phyloP scores from a whole-genome alignment of 2,797 vertebrate species.

The Apogon talboti region DNA sequence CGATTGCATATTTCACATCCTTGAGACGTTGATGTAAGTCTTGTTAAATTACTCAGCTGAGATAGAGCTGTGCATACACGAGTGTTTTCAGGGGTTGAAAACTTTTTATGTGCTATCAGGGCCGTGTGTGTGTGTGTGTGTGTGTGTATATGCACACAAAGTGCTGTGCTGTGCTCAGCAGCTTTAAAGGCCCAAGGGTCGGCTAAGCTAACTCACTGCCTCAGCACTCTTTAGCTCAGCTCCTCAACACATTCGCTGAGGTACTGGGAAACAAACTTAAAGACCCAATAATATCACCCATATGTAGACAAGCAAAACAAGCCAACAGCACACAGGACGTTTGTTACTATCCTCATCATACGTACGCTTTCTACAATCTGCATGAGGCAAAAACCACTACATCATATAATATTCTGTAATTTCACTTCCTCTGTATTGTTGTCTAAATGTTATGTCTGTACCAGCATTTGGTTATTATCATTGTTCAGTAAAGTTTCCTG shows the following conservation, averaged over 20 bases:
- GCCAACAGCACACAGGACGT: slow-evolving; percentile 69
- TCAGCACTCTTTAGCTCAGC: slow-evolving; percentile 79
- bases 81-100: slow-evolving; percentile 80
- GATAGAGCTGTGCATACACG: slow-evolving; percentile 76
- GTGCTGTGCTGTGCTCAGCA: slow-evolving; percentile 85
- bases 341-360: slow-evolving; percentile 55
- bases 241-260: slow-evolving; percentile 81
- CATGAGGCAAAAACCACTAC: neutral
- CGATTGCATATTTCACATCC: slow-evolving; percentile 80
- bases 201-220: slow-evolving; percentile 82
- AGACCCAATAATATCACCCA: slow-evolving; percentile 78
- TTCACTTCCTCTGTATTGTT: neutral
- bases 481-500: too few species aligned
- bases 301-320: slow-evolving; percentile 74
- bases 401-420: neutral
- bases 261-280: slow-evolving; percentile 79
- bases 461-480: too few species aligned
- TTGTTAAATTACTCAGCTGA: slow-evolving; percentile 84
- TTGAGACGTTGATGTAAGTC: slow-evolving; percentile 80
- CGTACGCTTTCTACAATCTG: slow-evolving; percentile 40
- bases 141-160: slow-evolving; percentile 49
- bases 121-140: slow-evolving; percentile 56
- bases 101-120: slow-evolving; percentile 83
- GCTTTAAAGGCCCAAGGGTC: slow-evolving; percentile 82
- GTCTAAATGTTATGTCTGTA: too few species aligned